Evolutionary conservation across 2,797 vertebrate species (phyloP), one percentile per base, ranked within the genome.

Genomic region (Anguilla pacifica): DNA sequence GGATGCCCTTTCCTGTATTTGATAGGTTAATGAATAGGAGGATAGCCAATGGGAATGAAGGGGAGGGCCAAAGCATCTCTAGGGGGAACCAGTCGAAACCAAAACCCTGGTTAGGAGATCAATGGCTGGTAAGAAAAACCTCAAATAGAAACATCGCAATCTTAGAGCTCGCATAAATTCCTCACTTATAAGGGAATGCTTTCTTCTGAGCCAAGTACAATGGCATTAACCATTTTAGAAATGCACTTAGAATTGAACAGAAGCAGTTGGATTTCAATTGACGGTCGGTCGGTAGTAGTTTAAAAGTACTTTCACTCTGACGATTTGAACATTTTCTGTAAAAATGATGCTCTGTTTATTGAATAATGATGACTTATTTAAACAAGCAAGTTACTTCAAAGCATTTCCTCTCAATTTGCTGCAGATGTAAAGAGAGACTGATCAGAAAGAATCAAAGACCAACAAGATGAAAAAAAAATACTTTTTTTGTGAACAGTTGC

Each of bases 371-470:
- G 31, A 39, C 72, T 17, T 77, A 77, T 11, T 35, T 11, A 13
- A 39, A 67, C 11, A 39, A 31, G 43, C 9, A 10, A 70, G 1
- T 39, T 7, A 77, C 11, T 35, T 43, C 17, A 77, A 4, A 39
- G 28, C 3, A 3, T 77, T 86, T 79, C 49, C 74, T 77, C 70
- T 57, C 74, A 86, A 86, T 51, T 87, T 87, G 61, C 35, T 83
- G 77, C 61, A 46, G 74, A 67, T 83, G 57, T 61, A 39, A 81
- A 15, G 43, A 87, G 86, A 59, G 22, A 43, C n/a, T 49, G 53
- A 87, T 83, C 81, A 82, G 59, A 87, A 83, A 83, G 74, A 61
- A 86, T 72, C 28, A 9, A 72, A 72, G 67, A 31, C n/a, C 31
- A 72, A 72, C 25, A 72, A 13, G 67, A 87, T 51, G 39, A 84